Base-by-base conservation (phyloP, 2,888 invertebrate species). In the Trichopria drosophilae region DNA sequence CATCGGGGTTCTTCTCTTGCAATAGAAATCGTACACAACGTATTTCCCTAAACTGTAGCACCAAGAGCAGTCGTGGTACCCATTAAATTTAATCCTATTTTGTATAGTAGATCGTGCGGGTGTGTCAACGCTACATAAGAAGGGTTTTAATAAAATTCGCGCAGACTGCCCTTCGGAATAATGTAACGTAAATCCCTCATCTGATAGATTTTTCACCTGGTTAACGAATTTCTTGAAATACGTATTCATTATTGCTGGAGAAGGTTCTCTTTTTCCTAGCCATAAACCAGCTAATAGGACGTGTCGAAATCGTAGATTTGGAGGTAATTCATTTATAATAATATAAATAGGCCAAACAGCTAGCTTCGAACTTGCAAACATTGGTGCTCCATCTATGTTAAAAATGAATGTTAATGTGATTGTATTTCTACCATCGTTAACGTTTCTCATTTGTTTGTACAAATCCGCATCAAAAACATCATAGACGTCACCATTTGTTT, bases 201-300 rank as follows among this genome's bases (percentile, higher is more conserved):
- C 12, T 6, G 18, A 19, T 7, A 18, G 7, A 9, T 34, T 5
- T 20, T 37, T 15, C 29, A 37, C 34, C 28, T 19, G 16, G 6
- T 26, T 6, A 10, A 47, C 34, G 10, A 47, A 24, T 2, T 22
- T 10, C 40, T 16, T 31, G 18, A 40, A 15, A 15, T 12, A 47
- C 18, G 32, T 3, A 39, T 47, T 47, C 40, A 32, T 47, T 10
- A 22, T 15, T 12, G 13, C 23, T 9, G 39, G 24, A 22, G 16
- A 31, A 7, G 32, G 47, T 47, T 47, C 47, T n/a, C 40, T 47
- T 10, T 36, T 35, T 0, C 35, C 39, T 19, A 46, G 10, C 35
- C 47, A 47, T 19, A 39, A 28, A 16, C 47, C 47, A 6, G 47
- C 39, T 15, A 47, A 20, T 16, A 39, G 23, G 9, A 32, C 15